phyloP scores from a whole-genome alignment of 2,888 invertebrate genomes.

The Leptinotarsa haldemani region DNA sequence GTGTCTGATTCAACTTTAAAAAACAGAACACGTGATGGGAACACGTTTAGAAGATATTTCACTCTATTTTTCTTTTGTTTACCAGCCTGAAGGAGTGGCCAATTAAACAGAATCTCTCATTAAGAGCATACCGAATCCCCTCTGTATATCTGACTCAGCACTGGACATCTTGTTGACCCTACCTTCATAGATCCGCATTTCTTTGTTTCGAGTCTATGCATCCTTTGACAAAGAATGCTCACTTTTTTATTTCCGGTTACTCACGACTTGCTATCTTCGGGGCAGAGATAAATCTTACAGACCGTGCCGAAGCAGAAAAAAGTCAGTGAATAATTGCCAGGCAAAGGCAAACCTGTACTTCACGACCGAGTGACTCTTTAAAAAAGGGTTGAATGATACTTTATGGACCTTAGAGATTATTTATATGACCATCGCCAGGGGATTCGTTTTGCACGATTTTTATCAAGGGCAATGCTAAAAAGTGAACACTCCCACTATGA shows the following conservation, averaged over 20 bases:
- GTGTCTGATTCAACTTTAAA: too few species aligned
- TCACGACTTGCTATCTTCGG: slow-evolving; percentile 25
- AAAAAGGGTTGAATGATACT: slow-evolving; percentile 31
- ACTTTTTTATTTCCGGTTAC: slow-evolving; percentile 15
- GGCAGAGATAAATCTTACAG: slow-evolving; percentile 37
- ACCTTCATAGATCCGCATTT: slow-evolving; percentile 9
- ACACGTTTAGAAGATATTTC: too few species aligned
- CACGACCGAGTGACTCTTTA: slow-evolving; percentile 38
- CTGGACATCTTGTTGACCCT: slow-evolving; percentile 2
- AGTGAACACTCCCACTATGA: too few species aligned
- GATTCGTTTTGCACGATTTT: neutral
- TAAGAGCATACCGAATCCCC: neutral
- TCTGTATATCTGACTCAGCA: neutral
- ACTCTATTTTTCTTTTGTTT: too few species aligned
- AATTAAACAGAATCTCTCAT: too few species aligned
- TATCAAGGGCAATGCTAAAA: too few species aligned
- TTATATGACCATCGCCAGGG: neutral
- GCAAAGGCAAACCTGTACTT: slow-evolving; percentile 28
- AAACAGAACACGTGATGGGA: too few species aligned
- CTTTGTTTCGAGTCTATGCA: neutral
- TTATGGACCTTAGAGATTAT: slow-evolving; percentile 8
- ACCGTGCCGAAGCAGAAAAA: slow-evolving; percentile 34
- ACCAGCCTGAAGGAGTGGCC: too few species aligned
- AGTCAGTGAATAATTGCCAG: slow-evolving; percentile 40
- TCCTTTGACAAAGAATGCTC: slow-evolving; percentile 9